A percentile compares a stretch with the other conserved stretches of the same genome.
These are phyloP conservation scores for Cyphomyrus plagiostoma DNA, from an alignment of 2,113 vertebrate genomes.

Conservation along the genomic window DNA sequence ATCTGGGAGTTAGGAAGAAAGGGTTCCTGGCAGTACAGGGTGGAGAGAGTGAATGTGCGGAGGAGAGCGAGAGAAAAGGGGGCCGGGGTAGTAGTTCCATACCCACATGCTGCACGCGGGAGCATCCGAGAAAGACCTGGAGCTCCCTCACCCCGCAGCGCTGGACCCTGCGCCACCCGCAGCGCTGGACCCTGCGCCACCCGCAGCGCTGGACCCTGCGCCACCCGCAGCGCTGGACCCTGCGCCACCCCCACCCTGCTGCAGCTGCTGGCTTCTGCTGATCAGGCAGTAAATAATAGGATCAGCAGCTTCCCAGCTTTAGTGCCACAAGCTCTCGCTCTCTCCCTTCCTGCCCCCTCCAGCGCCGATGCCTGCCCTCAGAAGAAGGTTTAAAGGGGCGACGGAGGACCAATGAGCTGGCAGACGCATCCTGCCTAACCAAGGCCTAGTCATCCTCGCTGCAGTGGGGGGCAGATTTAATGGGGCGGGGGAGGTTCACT, in stretches of 20 bases:
- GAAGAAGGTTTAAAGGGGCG: neutral
- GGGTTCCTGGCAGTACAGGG: neutral
- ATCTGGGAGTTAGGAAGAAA: slow-evolving; percentile 31
- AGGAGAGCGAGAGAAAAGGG: neutral
- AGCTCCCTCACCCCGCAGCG: neutral
- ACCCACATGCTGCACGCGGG: neutral
- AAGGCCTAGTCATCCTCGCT: neutral
- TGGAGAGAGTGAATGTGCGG: neutral
- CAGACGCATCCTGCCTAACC: neutral
- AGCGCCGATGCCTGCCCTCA: neutral
- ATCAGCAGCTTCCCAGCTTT: slow-evolving; percentile 37
- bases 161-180: neutral
- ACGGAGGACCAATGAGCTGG: neutral
- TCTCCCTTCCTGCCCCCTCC: slow-evolving; percentile 3
- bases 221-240: neutral
- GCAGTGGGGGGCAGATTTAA: neutral
- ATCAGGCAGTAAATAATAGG: slow-evolving; percentile 39
- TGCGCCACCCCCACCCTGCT: too few relatives aligned
- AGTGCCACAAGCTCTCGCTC: slow-evolving; percentile 27
- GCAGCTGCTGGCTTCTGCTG: slow-evolving; percentile 29
- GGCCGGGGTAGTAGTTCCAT: neutral
- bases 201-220: neutral
- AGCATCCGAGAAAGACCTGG: neutral
- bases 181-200: too few relatives aligned
- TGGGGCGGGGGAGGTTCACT: neutral